These are phyloP conservation scores for Spodoptera picta DNA, from an alignment of 2,888 invertebrate species.

Conservation along the genomic window DNA sequence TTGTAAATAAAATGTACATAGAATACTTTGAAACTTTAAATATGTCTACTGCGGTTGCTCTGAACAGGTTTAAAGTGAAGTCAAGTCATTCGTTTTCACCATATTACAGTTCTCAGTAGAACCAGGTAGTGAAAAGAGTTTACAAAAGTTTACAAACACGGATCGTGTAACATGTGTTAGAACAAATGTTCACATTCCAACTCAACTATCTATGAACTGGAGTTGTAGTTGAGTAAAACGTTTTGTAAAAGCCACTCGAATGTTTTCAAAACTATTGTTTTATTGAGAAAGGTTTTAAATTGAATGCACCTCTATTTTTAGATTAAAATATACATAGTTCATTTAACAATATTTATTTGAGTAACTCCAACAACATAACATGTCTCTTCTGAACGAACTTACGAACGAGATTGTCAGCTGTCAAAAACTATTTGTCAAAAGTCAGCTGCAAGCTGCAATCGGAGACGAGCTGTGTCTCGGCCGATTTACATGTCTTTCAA, in stretches of 20 bases:
- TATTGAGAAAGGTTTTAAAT: too few relatives aligned
- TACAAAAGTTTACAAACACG: background rate
- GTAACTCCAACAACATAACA: too few relatives aligned
- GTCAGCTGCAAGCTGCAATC: conserved; percentile 61
- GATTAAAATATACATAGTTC: too few relatives aligned
- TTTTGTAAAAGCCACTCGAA: background rate
- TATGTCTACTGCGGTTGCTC: too few relatives aligned
- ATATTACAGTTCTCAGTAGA: background rate
- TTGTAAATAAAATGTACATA: too few relatives aligned
- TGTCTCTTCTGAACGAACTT: conserved; percentile 34
- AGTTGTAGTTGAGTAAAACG: conserved; percentile 1
- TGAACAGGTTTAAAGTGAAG: too few relatives aligned
- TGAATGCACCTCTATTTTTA: too few relatives aligned
- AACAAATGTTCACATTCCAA: conserved; percentile 11
- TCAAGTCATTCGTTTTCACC: too few relatives aligned
- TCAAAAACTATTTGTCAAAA: conserved; percentile 52
- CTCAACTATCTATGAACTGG: conserved; percentile 3
- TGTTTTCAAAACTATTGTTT: too few relatives aligned
- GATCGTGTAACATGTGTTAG: conserved; percentile 18
- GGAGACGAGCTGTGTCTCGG: conserved; percentile 24
- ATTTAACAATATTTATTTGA: too few relatives aligned
- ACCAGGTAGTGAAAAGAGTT: background rate
- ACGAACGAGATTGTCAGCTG: conserved; percentile 15
- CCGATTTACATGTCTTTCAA: conserved; percentile 3
- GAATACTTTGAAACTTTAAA: too few relatives aligned